Evolutionary conservation across 2,888 invertebrate genomes (phyloP).

Genomic region (Tetheella fluctuosa): DNA sequence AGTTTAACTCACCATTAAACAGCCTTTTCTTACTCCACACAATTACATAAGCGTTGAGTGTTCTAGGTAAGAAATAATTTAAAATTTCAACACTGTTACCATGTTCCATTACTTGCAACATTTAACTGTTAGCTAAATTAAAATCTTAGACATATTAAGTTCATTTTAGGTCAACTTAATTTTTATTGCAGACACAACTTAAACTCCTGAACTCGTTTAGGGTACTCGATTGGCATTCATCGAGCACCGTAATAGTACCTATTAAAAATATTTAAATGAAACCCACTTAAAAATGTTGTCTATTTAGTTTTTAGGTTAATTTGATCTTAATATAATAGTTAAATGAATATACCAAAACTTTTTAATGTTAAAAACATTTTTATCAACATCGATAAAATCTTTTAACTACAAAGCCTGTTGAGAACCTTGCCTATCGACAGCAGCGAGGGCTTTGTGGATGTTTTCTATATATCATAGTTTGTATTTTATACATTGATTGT

Average conservation of each 20-base stretch:
- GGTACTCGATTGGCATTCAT: neutral
- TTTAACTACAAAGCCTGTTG: too few relatives aligned
- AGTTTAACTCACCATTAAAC: neutral
- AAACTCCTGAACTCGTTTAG: neutral
- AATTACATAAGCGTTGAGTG: neutral
- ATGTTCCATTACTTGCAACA: neutral
- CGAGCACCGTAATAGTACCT: conserved; percentile 8
- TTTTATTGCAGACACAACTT: conserved; percentile 7
- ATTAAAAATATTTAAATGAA: too few relatives aligned
- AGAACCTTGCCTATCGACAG: too few relatives aligned
- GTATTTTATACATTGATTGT: too few relatives aligned
- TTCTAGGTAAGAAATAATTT: neutral
- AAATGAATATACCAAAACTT: too few relatives aligned
- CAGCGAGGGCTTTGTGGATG: too few relatives aligned
- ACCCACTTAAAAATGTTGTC: too few relatives aligned
- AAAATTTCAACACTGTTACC: neutral
- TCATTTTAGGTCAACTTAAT: neutral
- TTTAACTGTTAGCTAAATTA: neutral
- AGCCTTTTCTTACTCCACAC: neutral
- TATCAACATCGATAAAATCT: too few relatives aligned
- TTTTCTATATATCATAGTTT: too few relatives aligned
- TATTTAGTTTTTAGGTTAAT: too few relatives aligned
- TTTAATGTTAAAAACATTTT: too few relatives aligned
- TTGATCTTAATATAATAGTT: too few relatives aligned
- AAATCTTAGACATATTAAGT: neutral